A percentile compares a stretch with the other conserved stretches of the same genome.
Evolutionary conservation across 2,888 invertebrate genomes (phyloP).

Genomic region (Smittia aterrima): DNA sequence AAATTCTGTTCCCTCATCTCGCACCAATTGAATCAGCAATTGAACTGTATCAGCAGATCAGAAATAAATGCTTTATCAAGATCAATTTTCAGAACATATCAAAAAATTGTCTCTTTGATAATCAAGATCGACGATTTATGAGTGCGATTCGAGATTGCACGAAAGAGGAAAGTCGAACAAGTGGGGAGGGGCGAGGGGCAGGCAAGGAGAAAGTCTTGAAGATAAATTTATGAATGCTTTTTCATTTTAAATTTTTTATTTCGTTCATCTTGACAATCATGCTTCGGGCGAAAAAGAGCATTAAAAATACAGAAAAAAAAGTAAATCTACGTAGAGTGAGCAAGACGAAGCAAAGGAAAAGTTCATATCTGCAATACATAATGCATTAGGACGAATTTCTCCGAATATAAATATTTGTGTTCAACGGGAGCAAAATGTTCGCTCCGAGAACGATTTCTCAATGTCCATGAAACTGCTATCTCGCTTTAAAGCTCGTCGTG

Average conservation of each 20-base stretch:
- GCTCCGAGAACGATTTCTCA: not conserved
- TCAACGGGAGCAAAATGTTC: not conserved
- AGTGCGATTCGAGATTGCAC: not conserved
- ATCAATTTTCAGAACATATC: slow-evolving; percentile 14
- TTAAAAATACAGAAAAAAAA: slow-evolving; percentile 19
- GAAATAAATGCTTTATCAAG: slow-evolving; percentile 6
- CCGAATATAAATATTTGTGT: not conserved
- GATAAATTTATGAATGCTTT: slow-evolving; percentile 11
- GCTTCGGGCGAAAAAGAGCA: slow-evolving; percentile 15
- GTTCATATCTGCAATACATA: slow-evolving; percentile 6
- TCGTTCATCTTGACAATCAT: not conserved
- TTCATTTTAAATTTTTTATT: slow-evolving; percentile 4
- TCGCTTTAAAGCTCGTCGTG: not conserved
- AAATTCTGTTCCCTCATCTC: not conserved
- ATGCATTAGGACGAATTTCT: slow-evolving; percentile 9
- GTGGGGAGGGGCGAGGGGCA: too few relatives aligned
- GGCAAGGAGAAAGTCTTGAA: not conserved
- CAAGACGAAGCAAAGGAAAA: not conserved
- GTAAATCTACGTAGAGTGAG: not conserved
- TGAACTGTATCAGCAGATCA: not conserved
- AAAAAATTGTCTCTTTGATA: slow-evolving; percentile 18
- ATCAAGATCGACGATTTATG: slow-evolving; percentile 8
- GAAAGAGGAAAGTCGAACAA: not conserved
- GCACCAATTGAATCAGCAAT: slow-evolving; percentile 17
- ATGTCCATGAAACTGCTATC: not conserved